Conservation (phyloP, 2,797 vertebrate species). For the Bucorvus abyssinicus region DNA sequence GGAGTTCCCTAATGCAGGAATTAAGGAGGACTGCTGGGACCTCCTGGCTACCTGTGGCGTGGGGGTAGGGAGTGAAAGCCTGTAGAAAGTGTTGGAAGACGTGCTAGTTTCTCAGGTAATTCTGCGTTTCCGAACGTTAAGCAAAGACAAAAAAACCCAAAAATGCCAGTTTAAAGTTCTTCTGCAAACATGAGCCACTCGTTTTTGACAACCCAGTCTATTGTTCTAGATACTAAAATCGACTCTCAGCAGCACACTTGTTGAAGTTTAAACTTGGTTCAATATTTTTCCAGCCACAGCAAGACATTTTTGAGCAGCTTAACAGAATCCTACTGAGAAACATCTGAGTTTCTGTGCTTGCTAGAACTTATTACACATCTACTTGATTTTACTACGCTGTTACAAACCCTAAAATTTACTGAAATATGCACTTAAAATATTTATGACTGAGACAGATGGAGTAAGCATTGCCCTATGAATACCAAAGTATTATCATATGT, state of each 20-base stretch:
- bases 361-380: constrained; percentile 10
- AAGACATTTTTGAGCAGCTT: not conserved
- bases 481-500: not conserved
- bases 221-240: not conserved
- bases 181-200: not conserved
- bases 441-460: constrained; percentile 43
- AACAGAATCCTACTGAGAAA: constrained; percentile 16
- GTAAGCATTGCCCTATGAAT: not conserved
- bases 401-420: not conserved
- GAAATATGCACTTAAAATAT: constrained; percentile 19
- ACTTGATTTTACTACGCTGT: constrained; percentile 7
- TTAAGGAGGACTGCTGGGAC: not conserved
- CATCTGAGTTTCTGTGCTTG: not conserved
- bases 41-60: not conserved
- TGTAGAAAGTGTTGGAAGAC: not conserved
- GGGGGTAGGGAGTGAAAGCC: not conserved
- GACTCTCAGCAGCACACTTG: not conserved
- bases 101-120: not conserved
- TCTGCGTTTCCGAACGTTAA: not conserved
- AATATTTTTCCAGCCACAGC: not conserved
- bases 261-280: not conserved
- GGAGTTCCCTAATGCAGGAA: not conserved
- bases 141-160: not conserved
- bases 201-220: not conserved
- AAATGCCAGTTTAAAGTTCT: not conserved